Base-by-base conservation (phyloP, 1,140 invertebrate species). In the Diachasmimorpha longicaudata region DNA sequence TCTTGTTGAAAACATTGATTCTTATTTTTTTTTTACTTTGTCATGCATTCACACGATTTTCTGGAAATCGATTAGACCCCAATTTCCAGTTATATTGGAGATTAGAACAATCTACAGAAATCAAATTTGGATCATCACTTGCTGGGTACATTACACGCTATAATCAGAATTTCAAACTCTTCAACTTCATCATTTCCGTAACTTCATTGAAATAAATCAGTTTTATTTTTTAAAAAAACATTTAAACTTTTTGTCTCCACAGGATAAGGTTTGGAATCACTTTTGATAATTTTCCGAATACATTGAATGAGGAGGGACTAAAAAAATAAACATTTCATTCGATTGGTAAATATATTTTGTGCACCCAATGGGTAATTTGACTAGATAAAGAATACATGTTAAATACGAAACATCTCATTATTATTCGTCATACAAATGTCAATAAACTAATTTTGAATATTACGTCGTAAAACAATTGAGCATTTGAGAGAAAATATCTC, bases 321-420 rank as follows among this genome's bases (percentile, higher is more conserved):
- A 10, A 58, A 58, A 58, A n/a, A 63, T 25, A 63, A 8, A 63
- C 19, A 14, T 25, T 23, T 14, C 23, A 21, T 75, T 48, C 67
- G 16, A 58, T 31, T 25, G 21, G 58, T 63, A 63, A 63, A 63
- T 63, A 63, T 63, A 63, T 63, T 58, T 63, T 63, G 19, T 25
- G 19, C 23, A 63, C 58, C 19, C 58, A 63, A 63, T 63, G 58
- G 58, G 58, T 25, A 63, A 63, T 63, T 63, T 63, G 58, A 63
- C 58, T 63, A 63, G 58, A 63, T 14, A 63, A 63, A 63, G n/a
- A 63, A 63, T 63, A 63, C 58, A 63, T 23, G 58, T 63, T 63
- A 63, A 63, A 63, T 63, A 63, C 9, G 21, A 63, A 63, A 63
- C 21, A 63, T 55, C 14, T n/a, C n/a, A 55, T 46, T 46, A 58